These are phyloP conservation scores for Anolis apletophallus DNA, from an alignment of 2,797 vertebrate genomes.

Conservation along the genomic window DNA sequence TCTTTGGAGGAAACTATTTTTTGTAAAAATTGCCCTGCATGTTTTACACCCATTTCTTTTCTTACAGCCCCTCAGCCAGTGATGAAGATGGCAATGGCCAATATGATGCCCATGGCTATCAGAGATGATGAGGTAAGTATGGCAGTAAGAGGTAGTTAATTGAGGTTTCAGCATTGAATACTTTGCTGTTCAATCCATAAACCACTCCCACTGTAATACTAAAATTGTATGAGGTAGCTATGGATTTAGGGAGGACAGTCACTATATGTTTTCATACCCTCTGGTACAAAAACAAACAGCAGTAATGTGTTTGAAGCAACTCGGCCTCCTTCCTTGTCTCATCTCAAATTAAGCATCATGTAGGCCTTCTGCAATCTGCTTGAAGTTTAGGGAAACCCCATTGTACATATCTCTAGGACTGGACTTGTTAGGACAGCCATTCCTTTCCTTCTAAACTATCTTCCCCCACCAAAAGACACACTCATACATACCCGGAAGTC, in stretches of 20 bases:
- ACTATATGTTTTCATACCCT: not conserved
- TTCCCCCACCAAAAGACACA: not conserved
- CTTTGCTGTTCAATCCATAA: not conserved
- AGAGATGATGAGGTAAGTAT: not conserved
- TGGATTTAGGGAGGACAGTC: not conserved
- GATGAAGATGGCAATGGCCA: constrained; percentile 78
- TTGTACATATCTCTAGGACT: not conserved
- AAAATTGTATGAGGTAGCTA: not conserved
- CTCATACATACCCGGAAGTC: too few species aligned
- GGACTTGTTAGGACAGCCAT: not conserved
- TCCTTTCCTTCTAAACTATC: not conserved
- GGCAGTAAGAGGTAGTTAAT: constrained; percentile 52
- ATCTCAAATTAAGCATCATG: not conserved
- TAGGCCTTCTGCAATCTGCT: not conserved
- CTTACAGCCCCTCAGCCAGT: constrained; percentile 60
- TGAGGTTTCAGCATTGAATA: not conserved
- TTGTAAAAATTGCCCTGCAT: rapidly evolving
- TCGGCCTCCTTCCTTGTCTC: not conserved
- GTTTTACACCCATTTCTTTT: not conserved
- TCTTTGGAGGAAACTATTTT: not conserved
- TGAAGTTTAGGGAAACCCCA: not conserved
- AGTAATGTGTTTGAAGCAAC: not conserved
- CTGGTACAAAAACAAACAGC: not conserved
- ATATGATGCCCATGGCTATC: constrained; percentile 74
- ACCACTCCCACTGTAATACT: not conserved